Evolutionary conservation across 2,797 vertebrate genomes (phyloP).

Genomic region (Xerus rutilus): DNA sequence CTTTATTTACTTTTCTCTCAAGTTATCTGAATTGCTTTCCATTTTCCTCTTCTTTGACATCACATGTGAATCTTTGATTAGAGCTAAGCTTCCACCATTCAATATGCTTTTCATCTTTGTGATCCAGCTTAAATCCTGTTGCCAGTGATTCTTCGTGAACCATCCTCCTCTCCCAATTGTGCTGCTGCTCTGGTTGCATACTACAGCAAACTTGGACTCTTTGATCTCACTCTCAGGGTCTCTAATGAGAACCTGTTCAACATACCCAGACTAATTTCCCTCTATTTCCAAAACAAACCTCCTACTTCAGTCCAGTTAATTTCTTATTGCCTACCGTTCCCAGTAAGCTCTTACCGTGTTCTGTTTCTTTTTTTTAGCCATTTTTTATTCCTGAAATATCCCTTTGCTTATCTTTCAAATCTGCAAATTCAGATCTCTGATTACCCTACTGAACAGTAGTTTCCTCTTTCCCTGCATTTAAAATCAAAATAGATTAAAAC

Average conservation of each 20-base stretch:
- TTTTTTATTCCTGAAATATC: background rate
- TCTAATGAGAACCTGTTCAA: background rate
- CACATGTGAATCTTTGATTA: background rate
- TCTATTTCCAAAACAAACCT: background rate
- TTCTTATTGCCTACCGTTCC: background rate
- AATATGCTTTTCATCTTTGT: background rate
- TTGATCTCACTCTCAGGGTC: background rate
- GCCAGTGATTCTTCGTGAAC: background rate
- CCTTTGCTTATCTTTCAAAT: background rate
- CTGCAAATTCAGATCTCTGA: background rate
- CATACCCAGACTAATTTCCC: background rate
- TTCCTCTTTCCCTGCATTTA: background rate
- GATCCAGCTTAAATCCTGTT: background rate
- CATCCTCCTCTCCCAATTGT: background rate
- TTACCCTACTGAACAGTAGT: background rate
- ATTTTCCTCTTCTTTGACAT: background rate
- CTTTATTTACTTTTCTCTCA: conserved; percentile 18
- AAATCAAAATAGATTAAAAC: conserved; percentile 15
- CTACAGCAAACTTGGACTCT: background rate
- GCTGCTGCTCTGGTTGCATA: background rate
- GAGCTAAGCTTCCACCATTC: background rate
- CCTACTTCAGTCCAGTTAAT: background rate
- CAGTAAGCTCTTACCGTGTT: background rate
- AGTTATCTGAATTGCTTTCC: background rate
- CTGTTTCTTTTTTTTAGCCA: background rate